Percentiles rank a stretch among this genome's conserved stretches.
These are phyloP conservation scores for Hystrix cristata DNA, from an alignment of 2,113 vertebrate species.

Conservation along the genomic window DNA sequence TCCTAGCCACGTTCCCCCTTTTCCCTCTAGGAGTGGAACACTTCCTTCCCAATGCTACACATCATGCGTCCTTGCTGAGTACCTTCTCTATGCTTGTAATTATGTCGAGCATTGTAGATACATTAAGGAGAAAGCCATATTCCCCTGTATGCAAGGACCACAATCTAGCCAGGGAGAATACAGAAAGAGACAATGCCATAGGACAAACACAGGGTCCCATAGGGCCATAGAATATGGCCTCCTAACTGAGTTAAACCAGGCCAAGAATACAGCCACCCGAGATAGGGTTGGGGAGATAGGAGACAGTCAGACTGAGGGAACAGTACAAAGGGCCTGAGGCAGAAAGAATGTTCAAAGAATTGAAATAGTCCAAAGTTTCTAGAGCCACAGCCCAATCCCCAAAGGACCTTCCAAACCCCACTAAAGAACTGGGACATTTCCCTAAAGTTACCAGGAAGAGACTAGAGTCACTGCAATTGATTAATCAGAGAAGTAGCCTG, in stretches of 20 bases:
- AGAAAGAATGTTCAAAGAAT: background rate
- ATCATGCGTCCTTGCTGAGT: background rate
- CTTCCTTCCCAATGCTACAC: constrained; percentile 9
- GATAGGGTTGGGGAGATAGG: background rate
- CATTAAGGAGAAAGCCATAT: background rate
- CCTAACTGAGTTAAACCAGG: background rate
- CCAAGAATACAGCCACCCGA: background rate
- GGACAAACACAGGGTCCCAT: background rate
- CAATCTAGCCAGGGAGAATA: background rate
- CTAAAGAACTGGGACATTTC: background rate
- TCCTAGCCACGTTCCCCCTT: background rate
- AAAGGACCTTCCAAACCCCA: background rate
- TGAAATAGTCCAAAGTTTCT: background rate
- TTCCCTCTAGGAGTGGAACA: background rate
- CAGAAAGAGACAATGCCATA: background rate
- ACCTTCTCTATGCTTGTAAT: background rate
- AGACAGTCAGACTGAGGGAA: background rate
- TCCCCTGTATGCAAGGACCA: background rate
- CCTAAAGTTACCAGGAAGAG: constrained; percentile 22
- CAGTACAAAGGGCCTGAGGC: background rate
- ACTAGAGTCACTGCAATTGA: background rate
- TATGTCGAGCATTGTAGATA: background rate
- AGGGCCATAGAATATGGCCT: background rate
- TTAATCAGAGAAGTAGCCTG: background rate
- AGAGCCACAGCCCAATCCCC: background rate